A percentile compares a stretch with the other conserved stretches of the same genome.
phyloP scores from a whole-genome alignment of 2,797 vertebrate species.

The Falco naumanni region DNA sequence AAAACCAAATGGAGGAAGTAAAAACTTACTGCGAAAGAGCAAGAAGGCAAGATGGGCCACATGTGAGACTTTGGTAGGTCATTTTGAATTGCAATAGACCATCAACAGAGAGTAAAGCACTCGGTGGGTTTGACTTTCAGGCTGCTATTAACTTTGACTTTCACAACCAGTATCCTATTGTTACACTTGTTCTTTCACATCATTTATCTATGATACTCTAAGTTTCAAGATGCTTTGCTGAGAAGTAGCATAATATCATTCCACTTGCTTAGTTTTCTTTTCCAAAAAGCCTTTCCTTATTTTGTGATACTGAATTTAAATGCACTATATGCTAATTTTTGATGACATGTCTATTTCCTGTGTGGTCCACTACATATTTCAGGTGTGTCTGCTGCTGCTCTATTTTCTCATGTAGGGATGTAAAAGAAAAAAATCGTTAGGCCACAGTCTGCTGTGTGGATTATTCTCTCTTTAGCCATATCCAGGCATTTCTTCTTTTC shows the following conservation, averaged over 20 bases:
- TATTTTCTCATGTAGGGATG: not conserved
- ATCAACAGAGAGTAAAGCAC: not conserved
- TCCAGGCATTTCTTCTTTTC: not conserved
- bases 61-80: not conserved
- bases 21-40: not conserved
- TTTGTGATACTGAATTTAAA: not conserved
- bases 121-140: not conserved
- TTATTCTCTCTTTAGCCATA: not conserved
- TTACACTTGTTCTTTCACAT: not conserved
- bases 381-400: not conserved
- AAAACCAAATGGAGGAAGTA: not conserved
- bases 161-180: not conserved
- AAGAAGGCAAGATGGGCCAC: not conserved
- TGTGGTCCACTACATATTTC: not conserved
- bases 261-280: not conserved
- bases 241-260: not conserved
- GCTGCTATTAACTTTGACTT: not conserved
- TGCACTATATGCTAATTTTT: not conserved
- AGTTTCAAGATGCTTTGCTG: not conserved
- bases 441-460: not conserved
- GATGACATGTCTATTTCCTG: not conserved
- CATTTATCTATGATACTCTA: not conserved
- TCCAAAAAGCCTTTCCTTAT: not conserved
- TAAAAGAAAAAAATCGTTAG: not conserved
- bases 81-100: not conserved